phyloP scores from a whole-genome alignment of 2,113 vertebrate genomes.

The Oceanodroma tethys region DNA sequence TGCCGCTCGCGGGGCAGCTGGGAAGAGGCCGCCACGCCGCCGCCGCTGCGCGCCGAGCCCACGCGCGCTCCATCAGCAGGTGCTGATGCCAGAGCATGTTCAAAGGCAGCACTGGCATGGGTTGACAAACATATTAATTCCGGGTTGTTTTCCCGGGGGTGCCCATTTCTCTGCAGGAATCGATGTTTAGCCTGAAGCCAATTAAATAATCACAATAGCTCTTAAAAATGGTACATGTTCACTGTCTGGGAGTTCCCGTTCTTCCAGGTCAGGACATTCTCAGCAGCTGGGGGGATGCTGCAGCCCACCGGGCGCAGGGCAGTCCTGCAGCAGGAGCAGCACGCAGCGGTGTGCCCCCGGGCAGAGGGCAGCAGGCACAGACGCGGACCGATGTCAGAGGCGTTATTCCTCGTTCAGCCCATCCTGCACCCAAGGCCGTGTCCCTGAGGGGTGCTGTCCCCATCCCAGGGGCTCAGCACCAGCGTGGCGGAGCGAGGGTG shows the following conservation, averaged over 20 bases:
- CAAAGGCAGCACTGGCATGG: not conserved
- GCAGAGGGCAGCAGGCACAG: not conserved
- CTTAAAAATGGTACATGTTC: not conserved
- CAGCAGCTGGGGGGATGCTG: not conserved
- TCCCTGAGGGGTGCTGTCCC: not conserved
- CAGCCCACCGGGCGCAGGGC: not conserved
- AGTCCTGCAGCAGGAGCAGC: not conserved
- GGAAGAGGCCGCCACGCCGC: not conserved
- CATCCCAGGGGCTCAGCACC: not conserved
- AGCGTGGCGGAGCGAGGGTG: accelerated
- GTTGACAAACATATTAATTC: not conserved
- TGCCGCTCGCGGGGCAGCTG: not conserved
- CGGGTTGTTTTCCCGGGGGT: not conserved
- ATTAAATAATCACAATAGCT: not conserved
- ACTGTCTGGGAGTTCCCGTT: not conserved
- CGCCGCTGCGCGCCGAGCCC: accelerated
- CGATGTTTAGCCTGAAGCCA: not conserved
- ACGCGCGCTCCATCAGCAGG: accelerated
- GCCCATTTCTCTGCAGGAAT: not conserved
- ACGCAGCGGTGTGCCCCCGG: accelerated
- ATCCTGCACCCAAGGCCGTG: accelerated
- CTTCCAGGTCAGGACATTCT: not conserved
- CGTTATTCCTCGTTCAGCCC: not conserved
- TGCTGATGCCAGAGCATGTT: not conserved
- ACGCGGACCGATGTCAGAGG: accelerated